phyloP scores from a whole-genome alignment of 2,113 vertebrate genomes.

The Callipepla squamata region DNA sequence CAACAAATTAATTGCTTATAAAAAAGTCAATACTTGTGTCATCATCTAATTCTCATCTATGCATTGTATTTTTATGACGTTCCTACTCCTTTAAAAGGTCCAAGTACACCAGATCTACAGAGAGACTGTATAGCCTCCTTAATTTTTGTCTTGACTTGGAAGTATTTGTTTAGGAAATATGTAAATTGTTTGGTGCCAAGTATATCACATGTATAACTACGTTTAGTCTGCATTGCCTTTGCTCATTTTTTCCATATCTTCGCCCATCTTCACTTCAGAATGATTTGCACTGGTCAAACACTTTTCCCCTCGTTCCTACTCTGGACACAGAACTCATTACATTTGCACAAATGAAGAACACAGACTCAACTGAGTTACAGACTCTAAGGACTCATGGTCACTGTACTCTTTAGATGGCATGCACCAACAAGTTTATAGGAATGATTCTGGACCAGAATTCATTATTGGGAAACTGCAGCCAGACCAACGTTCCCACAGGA shows the following conservation, averaged over 20 bases:
- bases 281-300: background rate
- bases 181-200: background rate
- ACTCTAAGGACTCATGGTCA: accelerated
- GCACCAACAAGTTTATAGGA: background rate
- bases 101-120: background rate
- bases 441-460: background rate
- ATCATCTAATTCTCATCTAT: background rate
- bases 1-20: background rate
- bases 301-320: background rate
- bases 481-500: background rate
- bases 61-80: background rate
- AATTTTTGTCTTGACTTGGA: background rate
- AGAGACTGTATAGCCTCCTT: background rate
- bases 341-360: background rate
- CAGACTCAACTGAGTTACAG: background rate
- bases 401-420: background rate
- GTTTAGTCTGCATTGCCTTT: background rate
- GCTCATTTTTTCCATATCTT: background rate
- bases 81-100: background rate
- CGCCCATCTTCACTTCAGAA: background rate
- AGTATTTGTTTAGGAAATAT: background rate
- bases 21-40: background rate
- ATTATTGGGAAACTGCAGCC: background rate
- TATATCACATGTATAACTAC: background rate
- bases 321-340: background rate